Evolutionary conservation across 2,888 invertebrate species (phyloP).

Genomic region (Meiosimyza decipiens): DNA sequence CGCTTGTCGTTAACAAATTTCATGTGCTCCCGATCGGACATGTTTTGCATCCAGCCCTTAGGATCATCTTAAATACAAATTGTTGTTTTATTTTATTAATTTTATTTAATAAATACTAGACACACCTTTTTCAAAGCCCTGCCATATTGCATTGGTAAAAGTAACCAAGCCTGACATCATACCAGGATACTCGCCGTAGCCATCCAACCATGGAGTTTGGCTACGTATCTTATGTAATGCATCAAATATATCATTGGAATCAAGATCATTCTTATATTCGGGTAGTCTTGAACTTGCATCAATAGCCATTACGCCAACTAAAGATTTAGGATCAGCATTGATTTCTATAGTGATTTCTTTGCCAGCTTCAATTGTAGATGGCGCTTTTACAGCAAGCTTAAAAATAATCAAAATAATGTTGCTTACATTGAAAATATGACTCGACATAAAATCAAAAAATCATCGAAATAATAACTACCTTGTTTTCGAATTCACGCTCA

Average conservation of each 20-base stretch:
- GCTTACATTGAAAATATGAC: no score
- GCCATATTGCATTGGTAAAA: conserved; percentile 53
- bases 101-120: background rate
- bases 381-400: conserved; percentile 68
- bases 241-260: conserved; percentile 69
- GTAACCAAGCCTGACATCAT: conserved; percentile 51
- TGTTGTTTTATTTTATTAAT: background rate
- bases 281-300: conserved; percentile 81
- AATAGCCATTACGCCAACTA: conserved; percentile 84
- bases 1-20: background rate
- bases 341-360: conserved; percentile 80
- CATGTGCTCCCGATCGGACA: conserved; percentile 20
- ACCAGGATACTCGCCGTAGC: conserved; percentile 38
- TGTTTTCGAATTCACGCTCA: conserved; percentile 80
- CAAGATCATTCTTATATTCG: conserved; percentile 70
- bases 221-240: conserved; percentile 73
- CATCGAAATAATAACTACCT: conserved; percentile 66
- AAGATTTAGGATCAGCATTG: conserved; percentile 82
- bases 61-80: background rate
- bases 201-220: conserved; percentile 54
- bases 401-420: background rate
- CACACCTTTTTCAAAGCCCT: conserved; percentile 17
- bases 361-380: conserved; percentile 70
- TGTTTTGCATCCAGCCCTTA: conserved; percentile 17
- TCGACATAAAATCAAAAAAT: no score